These are phyloP conservation scores for Halichondria panicea DNA, from an alignment of 37 sponge, comb jelly and placozoan genomes.

Conservation along the genomic window DNA sequence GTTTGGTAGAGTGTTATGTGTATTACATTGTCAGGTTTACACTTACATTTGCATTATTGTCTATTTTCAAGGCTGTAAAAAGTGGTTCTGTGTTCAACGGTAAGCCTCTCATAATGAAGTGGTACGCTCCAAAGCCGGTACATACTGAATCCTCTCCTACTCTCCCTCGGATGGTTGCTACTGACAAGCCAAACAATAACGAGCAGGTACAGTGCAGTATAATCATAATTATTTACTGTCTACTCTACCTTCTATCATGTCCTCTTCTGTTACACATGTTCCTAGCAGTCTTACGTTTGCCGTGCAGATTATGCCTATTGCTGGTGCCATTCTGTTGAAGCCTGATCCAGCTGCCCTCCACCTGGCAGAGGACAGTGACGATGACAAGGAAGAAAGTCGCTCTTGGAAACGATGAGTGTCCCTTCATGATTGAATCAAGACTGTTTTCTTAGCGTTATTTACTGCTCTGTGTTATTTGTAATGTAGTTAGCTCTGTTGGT, in stretches of 20 bases:
- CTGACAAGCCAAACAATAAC: neutral
- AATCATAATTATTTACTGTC: no score
- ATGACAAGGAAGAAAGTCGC: conserved; percentile 64
- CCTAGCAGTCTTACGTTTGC: no score
- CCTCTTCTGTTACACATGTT: no score
- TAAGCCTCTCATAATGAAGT: conserved; percentile 86
- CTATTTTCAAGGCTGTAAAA: conserved; percentile 42
- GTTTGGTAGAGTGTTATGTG: neutral
- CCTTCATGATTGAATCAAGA: no score
- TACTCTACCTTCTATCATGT: no score
- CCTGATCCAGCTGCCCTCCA: conserved; percentile 32
- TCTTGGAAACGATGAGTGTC: no score
- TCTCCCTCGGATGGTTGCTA: neutral
- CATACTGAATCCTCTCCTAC: neutral
- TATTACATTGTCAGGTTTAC: neutral
- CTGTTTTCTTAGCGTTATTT: no score
- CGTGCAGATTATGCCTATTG: neutral
- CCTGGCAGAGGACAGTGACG: conserved; percentile 52
- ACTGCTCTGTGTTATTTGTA: no score
- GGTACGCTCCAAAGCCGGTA: conserved; percentile 54
- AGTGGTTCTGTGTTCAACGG: conserved; percentile 54
- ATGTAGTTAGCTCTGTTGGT: no score
- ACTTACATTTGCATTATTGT: neutral
- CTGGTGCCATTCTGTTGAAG: conserved; percentile 8
- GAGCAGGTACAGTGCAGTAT: no score